A percentile compares a stretch with the other conserved stretches of the same genome.
phyloP scores from a whole-genome alignment of 23 tunicate species.

The Halocynthia aurantium region DNA sequence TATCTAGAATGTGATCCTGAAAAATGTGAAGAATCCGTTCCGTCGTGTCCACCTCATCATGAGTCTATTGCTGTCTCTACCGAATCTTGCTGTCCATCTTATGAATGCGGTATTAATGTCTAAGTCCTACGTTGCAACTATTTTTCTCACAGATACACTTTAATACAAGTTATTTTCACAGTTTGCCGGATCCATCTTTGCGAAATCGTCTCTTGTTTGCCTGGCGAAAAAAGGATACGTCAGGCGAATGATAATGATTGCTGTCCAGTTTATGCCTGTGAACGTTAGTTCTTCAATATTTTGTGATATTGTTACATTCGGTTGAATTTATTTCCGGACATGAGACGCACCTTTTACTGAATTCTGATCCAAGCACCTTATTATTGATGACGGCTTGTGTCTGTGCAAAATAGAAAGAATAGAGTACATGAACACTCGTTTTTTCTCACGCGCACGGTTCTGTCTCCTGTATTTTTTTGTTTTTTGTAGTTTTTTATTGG shows the following conservation, averaged over 20 bases:
- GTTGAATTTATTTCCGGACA: too few relatives aligned
- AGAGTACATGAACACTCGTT: too few relatives aligned
- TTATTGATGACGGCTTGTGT: too few relatives aligned
- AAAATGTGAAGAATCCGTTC: not conserved
- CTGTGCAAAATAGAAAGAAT: too few relatives aligned
- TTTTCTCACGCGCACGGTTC: too few relatives aligned
- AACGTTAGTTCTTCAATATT: not conserved
- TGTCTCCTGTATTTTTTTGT: too few relatives aligned
- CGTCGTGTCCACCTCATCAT: not conserved
- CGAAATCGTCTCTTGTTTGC: not conserved
- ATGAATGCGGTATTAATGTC: not conserved
- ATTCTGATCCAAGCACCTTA: too few relatives aligned
- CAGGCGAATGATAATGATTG: not conserved
- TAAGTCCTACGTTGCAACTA: not conserved
- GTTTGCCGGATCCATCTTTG: not conserved
- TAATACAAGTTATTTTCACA: not conserved
- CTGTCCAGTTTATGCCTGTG: slow-evolving; percentile 8
- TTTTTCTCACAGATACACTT: not conserved
- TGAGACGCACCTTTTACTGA: too few relatives aligned
- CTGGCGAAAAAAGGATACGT: not conserved
- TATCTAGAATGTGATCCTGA: not conserved
- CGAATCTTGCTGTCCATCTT: not conserved
- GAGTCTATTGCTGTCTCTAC: not conserved
- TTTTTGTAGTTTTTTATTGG: too few relatives aligned
- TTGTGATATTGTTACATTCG: too few relatives aligned